Evolutionary conservation across 2,888 invertebrate genomes (phyloP), one percentile per base, ranked within the genome.

Genomic region (Clitarchus hookeri): DNA sequence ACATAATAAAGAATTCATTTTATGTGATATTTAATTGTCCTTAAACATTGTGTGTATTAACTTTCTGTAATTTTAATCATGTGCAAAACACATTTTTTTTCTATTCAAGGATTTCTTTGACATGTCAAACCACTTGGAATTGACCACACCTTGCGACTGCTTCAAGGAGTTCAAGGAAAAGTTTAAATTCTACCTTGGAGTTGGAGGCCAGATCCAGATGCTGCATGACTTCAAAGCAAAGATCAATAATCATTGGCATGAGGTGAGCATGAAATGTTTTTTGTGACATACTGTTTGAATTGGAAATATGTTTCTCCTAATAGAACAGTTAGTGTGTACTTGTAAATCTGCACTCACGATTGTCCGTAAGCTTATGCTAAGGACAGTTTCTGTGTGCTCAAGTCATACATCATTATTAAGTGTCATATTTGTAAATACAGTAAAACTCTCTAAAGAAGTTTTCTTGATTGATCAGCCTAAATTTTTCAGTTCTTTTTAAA

Each of bases 71-170:
- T 48, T 48, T 48, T 65, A 8, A 53, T 53, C 53, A 12, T 53
- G 12, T 65, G 65, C n/a, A 23, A 65, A 65, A 65, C 23, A 65
- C 8, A 65, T 44, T 84, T 44, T 25, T 77, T 83, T 79, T 36
- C 84, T 86, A 80, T 89, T 91, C 83, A 89, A 93, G 92, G 92
- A 93, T 88, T 92, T 92, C 80, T 91, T 94, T 86, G 90, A 91
- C 84, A 92, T 94, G 88, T 92, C 92, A 86, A 95, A 95, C 90
- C 92, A 93, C 19, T 90, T 95, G 23, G 92, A 92, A 86, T 89
- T 95, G 0, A 91, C 91, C 13, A 93, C 94, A 0, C 94, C 95
- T 0, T 95, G 94, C 87, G 86, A 89, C 8, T 89, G 88, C 53
- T 91, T 91, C 87, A 91, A 92, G 88, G 92, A 93, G 87, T 90